Base-by-base conservation (phyloP, 1,140 invertebrate species). In the Bactericera cockerelli region DNA sequence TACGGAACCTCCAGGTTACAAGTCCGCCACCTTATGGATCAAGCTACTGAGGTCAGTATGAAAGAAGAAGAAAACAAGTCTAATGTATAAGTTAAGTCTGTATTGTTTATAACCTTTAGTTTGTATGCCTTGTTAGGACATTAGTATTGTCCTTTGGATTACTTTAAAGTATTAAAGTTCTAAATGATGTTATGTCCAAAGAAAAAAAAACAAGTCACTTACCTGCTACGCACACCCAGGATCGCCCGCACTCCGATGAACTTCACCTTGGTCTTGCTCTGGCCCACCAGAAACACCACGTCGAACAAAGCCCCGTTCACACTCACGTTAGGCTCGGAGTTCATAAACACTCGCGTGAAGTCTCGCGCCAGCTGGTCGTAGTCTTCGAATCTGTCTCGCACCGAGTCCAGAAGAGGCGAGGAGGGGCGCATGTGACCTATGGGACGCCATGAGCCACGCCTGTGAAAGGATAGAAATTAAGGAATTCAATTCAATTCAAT, bases 391-490 rank as follows among this genome's bases (percentile, higher is more conserved):
- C 89, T 82, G 72, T 92, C 88, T 63, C 90, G 75, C 10, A 95
- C 90, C 1, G 89, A 92, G 70, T 95, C 92, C 61, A 94, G 75
- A 24, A 95, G 75, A 1, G 92, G 92, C 26, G 89, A 93, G 0
- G 89, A 93, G 0, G 91, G 90, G 68, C 91, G 74, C 89, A 93
- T 91, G 71, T 94, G 90, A 49, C 91, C 91, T 61, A 95, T 94
- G 1, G 91, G 91, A 65, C 91, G 78, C 91, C 91, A 95, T 1
- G 90, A 93, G 59, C 88, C 89, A 74, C 82, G 73, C 64, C 81
- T 81, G 61, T 2, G 64, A 70, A 31, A 61, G 26, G 19, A 6
- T 25, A 8, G 56, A 59, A 59, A 1, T 55, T 61, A 21, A 36
- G 2, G 33, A 36, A 36, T 36, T 36, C n/a, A n/a, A n/a, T n/a